Percentiles rank a stretch among this genome's conserved stretches.
phyloP scores from a whole-genome alignment of 2,797 vertebrate species.

The Sebastes vulpes region DNA sequence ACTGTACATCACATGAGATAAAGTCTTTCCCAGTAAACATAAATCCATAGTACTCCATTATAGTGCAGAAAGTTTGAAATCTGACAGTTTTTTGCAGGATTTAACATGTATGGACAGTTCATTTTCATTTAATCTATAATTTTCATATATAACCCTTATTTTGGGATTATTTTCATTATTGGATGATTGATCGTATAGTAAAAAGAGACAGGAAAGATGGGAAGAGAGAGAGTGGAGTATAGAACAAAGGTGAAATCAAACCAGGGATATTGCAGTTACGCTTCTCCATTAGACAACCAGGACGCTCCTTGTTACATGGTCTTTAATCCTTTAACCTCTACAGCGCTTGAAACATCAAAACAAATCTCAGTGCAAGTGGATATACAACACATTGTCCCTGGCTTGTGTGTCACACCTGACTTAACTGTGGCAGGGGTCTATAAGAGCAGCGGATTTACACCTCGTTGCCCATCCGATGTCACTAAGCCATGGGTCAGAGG shows the following conservation, averaged over 20 bases:
- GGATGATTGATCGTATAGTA: not conserved
- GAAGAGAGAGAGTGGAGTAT: not conserved
- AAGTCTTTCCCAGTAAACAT: not conserved
- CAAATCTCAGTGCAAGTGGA: not conserved
- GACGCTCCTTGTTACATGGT: not conserved
- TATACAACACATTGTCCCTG: conserved; percentile 4
- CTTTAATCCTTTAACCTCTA: not conserved
- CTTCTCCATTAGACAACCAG: not conserved
- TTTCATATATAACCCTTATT: not conserved
- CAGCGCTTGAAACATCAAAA: not conserved
- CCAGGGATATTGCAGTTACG: not conserved
- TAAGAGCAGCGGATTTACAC: conserved; percentile 75
- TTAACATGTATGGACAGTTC: rapidly evolving
- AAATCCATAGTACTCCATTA: not conserved
- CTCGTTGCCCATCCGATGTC: conserved; percentile 66
- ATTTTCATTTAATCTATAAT: not conserved
- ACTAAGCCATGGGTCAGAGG: conserved; percentile 58
- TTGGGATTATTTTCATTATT: not conserved
- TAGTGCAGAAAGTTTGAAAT: not conserved
- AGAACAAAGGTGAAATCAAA: not conserved
- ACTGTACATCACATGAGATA: not conserved
- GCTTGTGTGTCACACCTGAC: conserved; percentile 55
- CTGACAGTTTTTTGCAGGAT: not conserved
- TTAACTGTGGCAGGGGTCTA: conserved; percentile 46
- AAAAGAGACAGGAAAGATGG: not conserved